Evolutionary conservation across 2,888 invertebrate species (phyloP).

Genomic region (Scaptomyza reducta): DNA sequence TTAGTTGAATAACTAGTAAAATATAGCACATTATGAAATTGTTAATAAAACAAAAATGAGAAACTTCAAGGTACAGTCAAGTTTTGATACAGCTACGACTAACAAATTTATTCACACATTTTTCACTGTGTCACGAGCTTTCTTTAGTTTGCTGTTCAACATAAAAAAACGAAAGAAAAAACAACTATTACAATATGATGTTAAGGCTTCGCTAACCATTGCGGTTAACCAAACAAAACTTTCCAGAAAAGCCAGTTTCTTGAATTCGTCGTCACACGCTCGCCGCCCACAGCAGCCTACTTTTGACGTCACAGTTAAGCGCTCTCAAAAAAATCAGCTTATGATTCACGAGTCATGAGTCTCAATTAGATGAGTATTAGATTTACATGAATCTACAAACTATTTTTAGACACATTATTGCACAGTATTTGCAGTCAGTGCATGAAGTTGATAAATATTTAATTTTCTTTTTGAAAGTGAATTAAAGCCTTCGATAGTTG

Average conservation of each 20-base stretch:
- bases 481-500: background rate
- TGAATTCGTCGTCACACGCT: background rate
- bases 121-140: slow-evolving; percentile 49
- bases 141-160: background rate
- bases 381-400: slow-evolving; percentile 25
- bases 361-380: slow-evolving; percentile 19
- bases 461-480: slow-evolving; percentile 3
- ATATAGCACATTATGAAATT: slow-evolving; percentile 4
- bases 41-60: slow-evolving; percentile 10
- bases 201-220: slow-evolving; percentile 21
- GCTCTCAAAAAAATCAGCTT: slow-evolving; percentile 14
- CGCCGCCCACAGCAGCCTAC: slow-evolving; percentile 10
- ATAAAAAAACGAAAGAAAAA: background rate
- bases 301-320: slow-evolving; percentile 61
- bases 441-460: background rate
- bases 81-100: slow-evolving; percentile 17
- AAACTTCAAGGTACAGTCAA: slow-evolving; percentile 58
- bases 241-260: slow-evolving; percentile 37
- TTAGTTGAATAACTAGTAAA: slow-evolving; percentile 14
- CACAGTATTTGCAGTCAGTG: slow-evolving; percentile 3
- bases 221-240: slow-evolving; percentile 30
- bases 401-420: slow-evolving; percentile 44
- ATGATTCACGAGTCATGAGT: slow-evolving; percentile 57
- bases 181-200: slow-evolving; percentile 11
- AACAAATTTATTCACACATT: slow-evolving; percentile 57